Conservation (phyloP, 2,113 vertebrate genomes). For the Corydoras maculifer region DNA sequence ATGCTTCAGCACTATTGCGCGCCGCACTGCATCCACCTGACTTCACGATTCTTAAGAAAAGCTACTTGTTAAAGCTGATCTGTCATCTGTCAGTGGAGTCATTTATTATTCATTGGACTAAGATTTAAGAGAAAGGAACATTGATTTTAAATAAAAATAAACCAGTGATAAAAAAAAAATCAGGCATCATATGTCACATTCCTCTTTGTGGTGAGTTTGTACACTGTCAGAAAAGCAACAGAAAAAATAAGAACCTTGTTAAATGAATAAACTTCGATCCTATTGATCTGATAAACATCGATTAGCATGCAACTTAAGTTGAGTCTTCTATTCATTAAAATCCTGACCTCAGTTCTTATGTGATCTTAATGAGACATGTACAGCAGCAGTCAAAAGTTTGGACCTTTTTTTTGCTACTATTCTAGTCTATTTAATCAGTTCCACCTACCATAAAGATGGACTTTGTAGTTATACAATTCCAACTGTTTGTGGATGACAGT, state of each 20-base stretch:
- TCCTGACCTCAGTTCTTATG: background rate
- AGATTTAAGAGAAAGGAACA: background rate
- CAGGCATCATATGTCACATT: background rate
- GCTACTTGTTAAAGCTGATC: background rate
- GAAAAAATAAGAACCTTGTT: background rate
- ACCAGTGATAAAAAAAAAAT: background rate
- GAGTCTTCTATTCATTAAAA: conserved; percentile 1
- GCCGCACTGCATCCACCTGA: conserved; percentile 13
- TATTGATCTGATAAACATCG: background rate
- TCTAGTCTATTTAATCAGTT: too few relatives aligned
- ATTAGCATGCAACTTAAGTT: background rate
- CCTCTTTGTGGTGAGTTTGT: background rate
- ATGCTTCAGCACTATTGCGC: conserved; percentile 37
- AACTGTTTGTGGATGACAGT: too few relatives aligned
- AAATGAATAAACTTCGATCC: conserved; percentile 1
- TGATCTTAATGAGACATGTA: background rate
- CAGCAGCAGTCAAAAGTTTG: too few relatives aligned
- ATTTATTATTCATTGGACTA: background rate
- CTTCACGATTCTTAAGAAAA: background rate
- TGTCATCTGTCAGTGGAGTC: background rate
- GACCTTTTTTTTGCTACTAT: too few relatives aligned
- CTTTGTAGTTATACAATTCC: too few relatives aligned
- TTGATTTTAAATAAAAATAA: background rate
- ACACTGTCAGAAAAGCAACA: background rate
- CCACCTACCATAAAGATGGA: too few relatives aligned